phyloP scores from a whole-genome alignment of 2,888 invertebrate genomes.

The Lottia scabra region DNA sequence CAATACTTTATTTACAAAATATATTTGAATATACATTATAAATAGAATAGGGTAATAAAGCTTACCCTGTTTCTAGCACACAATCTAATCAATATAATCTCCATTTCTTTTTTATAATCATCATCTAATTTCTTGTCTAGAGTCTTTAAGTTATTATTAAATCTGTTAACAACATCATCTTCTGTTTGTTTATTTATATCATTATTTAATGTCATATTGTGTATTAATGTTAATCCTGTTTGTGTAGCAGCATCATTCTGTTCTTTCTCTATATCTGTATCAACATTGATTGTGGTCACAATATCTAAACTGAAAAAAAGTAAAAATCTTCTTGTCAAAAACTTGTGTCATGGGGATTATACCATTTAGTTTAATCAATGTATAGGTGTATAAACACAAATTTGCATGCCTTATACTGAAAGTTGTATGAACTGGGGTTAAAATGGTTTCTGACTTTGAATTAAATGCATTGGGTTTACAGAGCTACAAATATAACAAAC shows the following conservation, averaged over 20 bases:
- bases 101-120: conserved; percentile 56
- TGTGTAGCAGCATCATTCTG: conserved; percentile 54
- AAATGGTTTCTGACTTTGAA: too few species aligned
- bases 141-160: conserved; percentile 36
- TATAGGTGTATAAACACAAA: too few species aligned
- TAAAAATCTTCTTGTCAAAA: too few species aligned
- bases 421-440: too few species aligned
- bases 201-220: conserved; percentile 54
- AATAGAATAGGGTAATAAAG: too few species aligned
- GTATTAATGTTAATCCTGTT: conserved; percentile 48
- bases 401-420: too few species aligned
- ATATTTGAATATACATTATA: too few species aligned
- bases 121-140: conserved; percentile 53
- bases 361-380: too few species aligned
- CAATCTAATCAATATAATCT: conserved; percentile 53
- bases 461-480: too few species aligned
- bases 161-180: conserved; percentile 39
- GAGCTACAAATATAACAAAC: too few species aligned
- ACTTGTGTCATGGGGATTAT: too few species aligned
- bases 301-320: conserved; percentile 52
- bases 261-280: conserved; percentile 62
- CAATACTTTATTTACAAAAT: too few species aligned
- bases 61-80: conserved; percentile 62
- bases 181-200: conserved; percentile 51
- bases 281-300: conserved; percentile 54